phyloP scores from a whole-genome alignment of 2,113 vertebrate genomes.

The Glareola pratincola region DNA sequence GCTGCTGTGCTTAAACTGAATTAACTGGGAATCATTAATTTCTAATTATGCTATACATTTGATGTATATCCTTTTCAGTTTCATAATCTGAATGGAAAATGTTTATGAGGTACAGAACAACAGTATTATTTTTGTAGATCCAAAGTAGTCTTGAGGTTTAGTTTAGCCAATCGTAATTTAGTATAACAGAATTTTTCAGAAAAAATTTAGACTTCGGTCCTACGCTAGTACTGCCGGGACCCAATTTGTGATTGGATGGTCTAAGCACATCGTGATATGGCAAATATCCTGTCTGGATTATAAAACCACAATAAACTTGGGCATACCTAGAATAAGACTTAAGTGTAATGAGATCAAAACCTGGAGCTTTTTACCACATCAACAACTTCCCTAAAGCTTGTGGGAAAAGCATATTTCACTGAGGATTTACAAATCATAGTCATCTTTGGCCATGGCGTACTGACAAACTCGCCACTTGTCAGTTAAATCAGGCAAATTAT shows the following conservation, averaged over 20 bases:
- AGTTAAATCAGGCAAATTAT: slow-evolving; percentile 10
- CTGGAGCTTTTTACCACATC: background rate
- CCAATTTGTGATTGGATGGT: background rate
- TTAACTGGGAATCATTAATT: background rate
- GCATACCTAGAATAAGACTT: background rate
- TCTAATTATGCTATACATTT: background rate
- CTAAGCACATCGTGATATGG: background rate
- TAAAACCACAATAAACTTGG: background rate
- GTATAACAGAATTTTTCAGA: background rate
- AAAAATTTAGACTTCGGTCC: background rate
- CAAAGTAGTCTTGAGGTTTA: background rate
- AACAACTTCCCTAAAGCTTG: background rate
- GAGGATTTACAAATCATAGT: background rate
- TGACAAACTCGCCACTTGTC: background rate
- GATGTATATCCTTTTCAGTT: background rate
- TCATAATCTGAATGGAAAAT: background rate
- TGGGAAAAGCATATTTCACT: background rate
- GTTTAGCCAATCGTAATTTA: background rate
- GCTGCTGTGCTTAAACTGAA: background rate
- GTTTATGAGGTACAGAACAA: background rate
- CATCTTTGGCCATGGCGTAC: background rate
- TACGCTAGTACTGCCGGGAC: background rate
- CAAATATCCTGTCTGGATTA: background rate
- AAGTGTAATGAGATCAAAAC: background rate
- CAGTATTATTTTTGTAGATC: background rate